Base-by-base conservation (phyloP, 2,113 vertebrate species). In the Malurus melanocephalus region DNA sequence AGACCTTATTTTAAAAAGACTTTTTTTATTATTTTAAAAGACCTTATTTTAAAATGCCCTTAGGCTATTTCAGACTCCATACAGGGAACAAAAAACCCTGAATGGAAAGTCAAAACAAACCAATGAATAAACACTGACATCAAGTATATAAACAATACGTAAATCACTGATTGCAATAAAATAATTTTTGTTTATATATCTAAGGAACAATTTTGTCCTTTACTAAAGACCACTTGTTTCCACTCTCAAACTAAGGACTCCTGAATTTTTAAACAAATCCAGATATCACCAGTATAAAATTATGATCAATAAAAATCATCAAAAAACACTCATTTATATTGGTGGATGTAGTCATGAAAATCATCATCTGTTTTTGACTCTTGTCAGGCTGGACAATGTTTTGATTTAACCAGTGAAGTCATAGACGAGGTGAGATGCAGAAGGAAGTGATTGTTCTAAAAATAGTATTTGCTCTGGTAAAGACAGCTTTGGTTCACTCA, bases 381-480 rank as follows among this genome's bases (percentile, higher is more conserved):
- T 78, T 66, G 19, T 71, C 16, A 67, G 26, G 26, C 4, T 28
- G 46, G 21, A 51, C 65, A 56, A 56, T 69, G 14, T 71, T 90
- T 96, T 78, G 28, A 52, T 85, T 84, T 78, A 91, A 51, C 45
- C 42, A 65, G 11, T 49, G 67, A 94, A 88, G 59, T 84, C 53
- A 80, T 3, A 80, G 27, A 85, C 68, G 33, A 65, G 61, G 40
- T 89, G 38, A 38, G 38, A 38, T 80, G 49, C 72, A 95, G 77
- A 87, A 84, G 80, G 16, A 22, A 24, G 28, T 46, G 28, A 67
- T 42, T 19, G 35, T 85, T 89, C 73, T 85, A 94, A 96, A 96
- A 87, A 89, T 67, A 96, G 51, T 33, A 38, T 24, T 94, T 79
- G 81, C 28, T 85, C 75, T 82, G 74, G 42, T 59, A 91, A 90